Conservation (phyloP, 2,113 vertebrate species). For the Alosa alosa region DNA sequence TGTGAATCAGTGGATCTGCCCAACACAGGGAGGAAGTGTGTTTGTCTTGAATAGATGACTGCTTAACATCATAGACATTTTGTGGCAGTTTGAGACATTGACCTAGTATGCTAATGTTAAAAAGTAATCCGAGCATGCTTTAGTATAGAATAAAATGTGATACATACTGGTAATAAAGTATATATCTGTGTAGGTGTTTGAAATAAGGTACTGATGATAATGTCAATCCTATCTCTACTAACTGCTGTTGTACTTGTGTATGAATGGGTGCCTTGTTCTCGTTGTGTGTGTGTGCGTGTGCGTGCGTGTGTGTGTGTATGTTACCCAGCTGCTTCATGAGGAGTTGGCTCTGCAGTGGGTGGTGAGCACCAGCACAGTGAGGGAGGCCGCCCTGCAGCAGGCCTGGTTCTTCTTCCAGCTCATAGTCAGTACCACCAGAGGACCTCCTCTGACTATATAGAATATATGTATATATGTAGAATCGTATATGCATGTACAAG, state of each 20-base stretch:
- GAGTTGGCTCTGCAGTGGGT: slow-evolving; percentile 89
- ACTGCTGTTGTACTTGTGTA: not conserved
- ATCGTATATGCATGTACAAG: too few relatives aligned
- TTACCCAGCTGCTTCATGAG: slow-evolving; percentile 80
- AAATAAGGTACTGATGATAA: not conserved
- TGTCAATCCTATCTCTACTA: not conserved
- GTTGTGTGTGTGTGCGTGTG: slow-evolving; percentile 30
- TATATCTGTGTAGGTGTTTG: not conserved
- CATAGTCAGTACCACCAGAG: slow-evolving; percentile 71
- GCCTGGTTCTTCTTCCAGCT: slow-evolving; percentile 92
- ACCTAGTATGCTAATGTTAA: not conserved
- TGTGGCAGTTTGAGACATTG: too few relatives aligned
- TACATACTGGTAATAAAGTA: not conserved
- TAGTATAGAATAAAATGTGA: not conserved
- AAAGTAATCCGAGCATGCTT: not conserved
- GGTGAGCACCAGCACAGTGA: slow-evolving; percentile 79
- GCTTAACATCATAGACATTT: not conserved
- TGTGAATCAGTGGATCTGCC: too few relatives aligned
- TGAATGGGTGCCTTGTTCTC: not conserved
- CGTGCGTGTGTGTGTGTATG: not conserved
- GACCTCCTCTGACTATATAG: not conserved
- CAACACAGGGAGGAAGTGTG: not conserved
- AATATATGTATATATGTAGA: too few relatives aligned
- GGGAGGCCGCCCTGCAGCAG: slow-evolving; percentile 81
- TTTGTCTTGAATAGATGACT: not conserved